A percentile compares a stretch with the other conserved stretches of the same genome.
phyloP scores from a whole-genome alignment of 2,113 vertebrate genomes.

The Saguinus midas region DNA sequence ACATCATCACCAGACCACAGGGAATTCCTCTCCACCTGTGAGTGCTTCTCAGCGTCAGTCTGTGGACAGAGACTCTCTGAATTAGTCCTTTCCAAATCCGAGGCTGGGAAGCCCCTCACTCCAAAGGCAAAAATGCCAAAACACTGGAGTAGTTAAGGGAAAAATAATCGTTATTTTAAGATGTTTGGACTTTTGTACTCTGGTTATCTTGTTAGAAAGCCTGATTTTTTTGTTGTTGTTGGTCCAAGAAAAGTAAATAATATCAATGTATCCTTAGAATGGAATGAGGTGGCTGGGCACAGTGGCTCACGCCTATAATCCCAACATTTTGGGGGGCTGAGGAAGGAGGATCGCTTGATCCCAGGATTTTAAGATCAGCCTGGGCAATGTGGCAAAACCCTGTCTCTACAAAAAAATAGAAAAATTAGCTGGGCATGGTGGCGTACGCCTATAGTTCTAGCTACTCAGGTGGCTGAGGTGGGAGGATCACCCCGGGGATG shows the following conservation, averaged over 20 bases:
- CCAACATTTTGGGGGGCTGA: no score
- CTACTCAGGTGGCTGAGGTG: no score
- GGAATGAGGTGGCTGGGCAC: not conserved
- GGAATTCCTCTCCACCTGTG: constrained; percentile 86
- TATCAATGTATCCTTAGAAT: not conserved
- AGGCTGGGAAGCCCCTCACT: not conserved
- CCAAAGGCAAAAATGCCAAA: not conserved
- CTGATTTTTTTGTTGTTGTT: not conserved
- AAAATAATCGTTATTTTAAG: not conserved
- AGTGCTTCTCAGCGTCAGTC: constrained; percentile 97
- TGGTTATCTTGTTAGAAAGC: not conserved
- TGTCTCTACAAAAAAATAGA: no score
- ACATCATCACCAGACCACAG: constrained; percentile 93
- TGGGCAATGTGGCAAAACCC: no score
- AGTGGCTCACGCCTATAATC: no score
- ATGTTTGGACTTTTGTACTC: not conserved
- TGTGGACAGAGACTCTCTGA: constrained; percentile 77
- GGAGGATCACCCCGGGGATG: no score
- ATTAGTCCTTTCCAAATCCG: not conserved
- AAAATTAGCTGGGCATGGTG: no score
- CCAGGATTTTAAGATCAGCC: no score
- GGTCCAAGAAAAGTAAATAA: constrained; percentile 33
- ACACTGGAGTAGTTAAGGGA: not conserved
- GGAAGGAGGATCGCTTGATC: no score
- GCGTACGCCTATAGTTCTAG: no score